Evolutionary conservation across 2,888 invertebrate genomes (phyloP).

Genomic region (Tachina grossa): DNA sequence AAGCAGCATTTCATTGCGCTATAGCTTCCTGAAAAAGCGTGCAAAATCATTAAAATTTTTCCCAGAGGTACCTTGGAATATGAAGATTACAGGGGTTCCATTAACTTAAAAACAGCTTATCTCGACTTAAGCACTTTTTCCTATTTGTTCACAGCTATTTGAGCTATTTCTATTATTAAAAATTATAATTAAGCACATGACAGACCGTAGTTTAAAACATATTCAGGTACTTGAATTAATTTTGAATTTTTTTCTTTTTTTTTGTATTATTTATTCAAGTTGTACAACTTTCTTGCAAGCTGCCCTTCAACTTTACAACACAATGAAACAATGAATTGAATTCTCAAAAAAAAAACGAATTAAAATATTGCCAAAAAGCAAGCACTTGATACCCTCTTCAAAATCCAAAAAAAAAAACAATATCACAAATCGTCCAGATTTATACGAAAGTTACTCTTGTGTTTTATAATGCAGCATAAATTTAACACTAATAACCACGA

Average conservation of each 20-base stretch:
- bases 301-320: constrained; percentile 3
- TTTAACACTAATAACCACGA: background rate
- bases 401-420: background rate
- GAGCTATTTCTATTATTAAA: too few relatives aligned
- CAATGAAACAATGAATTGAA: background rate
- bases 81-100: too few relatives aligned
- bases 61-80: too few relatives aligned
- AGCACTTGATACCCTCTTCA: constrained; percentile 5
- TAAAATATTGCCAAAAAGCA: constrained; percentile 5
- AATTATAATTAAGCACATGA: constrained; percentile 15
- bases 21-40: too few relatives aligned
- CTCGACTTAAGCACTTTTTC: too few relatives aligned
- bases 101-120: too few relatives aligned
- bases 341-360: background rate
- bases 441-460: background rate
- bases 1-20: too few relatives aligned
- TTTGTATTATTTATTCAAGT: background rate
- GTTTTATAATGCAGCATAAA: constrained; percentile 1
- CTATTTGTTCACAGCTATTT: background rate
- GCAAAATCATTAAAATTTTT: too few relatives aligned
- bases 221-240: background rate
- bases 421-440: background rate
- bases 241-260: background rate
- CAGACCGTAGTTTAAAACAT: background rate
- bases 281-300: background rate